Percentiles rank a stretch among this genome's conserved stretches.
phyloP scores from a whole-genome alignment of 2,888 invertebrate species.

The Epicampocera succincta region DNA sequence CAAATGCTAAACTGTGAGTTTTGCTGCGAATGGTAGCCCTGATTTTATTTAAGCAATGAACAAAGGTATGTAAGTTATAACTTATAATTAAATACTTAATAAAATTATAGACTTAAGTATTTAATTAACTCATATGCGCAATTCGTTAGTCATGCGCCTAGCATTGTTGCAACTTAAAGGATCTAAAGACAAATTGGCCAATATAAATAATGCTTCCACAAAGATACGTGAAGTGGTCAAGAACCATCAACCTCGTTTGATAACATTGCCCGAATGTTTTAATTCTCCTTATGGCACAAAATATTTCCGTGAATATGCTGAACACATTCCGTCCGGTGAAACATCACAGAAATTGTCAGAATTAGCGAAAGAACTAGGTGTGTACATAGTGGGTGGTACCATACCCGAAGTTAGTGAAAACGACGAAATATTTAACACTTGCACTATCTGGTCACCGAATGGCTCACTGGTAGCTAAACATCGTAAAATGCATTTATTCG shows the following conservation, averaged over 20 bases:
- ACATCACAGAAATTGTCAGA: conserved; percentile 87
- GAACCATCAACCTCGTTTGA: conserved; percentile 84
- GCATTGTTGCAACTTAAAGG: conserved; percentile 93
- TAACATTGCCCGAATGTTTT: conserved; percentile 93
- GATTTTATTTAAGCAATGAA: no score
- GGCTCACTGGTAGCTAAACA: conserved; percentile 91
- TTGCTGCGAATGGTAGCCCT: no score
- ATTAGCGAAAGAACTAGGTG: conserved; percentile 88
- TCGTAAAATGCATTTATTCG: conserved; percentile 96
- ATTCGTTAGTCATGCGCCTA: conserved; percentile 81
- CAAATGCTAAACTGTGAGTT: no score
- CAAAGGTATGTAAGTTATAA: no score
- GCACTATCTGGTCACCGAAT: conserved; percentile 90
- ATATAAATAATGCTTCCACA: conserved; percentile 87
- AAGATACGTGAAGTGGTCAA: conserved; percentile 85
- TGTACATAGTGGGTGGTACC: conserved; percentile 94
- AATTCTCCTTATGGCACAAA: conserved; percentile 96
- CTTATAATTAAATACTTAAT: no score
- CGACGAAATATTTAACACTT: conserved; percentile 89
- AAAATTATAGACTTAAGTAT: no score
- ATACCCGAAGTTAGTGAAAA: conserved; percentile 89
- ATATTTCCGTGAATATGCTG: conserved; percentile 93
- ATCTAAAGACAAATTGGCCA: conserved; percentile 87
- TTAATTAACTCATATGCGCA: no score
- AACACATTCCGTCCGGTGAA: conserved; percentile 89